Evolutionary conservation across 2,113 vertebrate genomes (phyloP).

Genomic region (Trogon surrucura): DNA sequence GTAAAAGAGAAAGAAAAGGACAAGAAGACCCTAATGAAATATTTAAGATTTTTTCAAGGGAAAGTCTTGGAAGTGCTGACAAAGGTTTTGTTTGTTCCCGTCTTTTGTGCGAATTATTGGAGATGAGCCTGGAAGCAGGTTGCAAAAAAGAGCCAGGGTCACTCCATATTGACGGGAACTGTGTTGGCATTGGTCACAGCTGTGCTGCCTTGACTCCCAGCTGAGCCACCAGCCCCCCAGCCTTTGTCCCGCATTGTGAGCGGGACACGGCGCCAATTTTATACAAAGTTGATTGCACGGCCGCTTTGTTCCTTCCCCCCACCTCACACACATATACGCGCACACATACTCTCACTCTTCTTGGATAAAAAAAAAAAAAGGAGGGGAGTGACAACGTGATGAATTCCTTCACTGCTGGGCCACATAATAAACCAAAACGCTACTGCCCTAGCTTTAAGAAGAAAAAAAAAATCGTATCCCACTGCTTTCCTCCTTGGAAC

Average conservation of each 20-base stretch:
- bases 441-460: neutral
- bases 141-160: slow-evolving; percentile 81
- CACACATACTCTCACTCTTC: neutral
- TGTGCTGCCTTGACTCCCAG: slow-evolving; percentile 80
- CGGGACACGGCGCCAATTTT: slow-evolving; percentile 82
- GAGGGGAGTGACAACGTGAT: slow-evolving; percentile 69
- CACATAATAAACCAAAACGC: slow-evolving; percentile 56
- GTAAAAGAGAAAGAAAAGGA: slow-evolving; percentile 38
- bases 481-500: slow-evolving; percentile 74
- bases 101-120: slow-evolving; percentile 81
- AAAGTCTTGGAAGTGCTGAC: slow-evolving; percentile 79
- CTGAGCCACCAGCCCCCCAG: slow-evolving; percentile 87
- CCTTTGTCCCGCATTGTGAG: slow-evolving; percentile 85
- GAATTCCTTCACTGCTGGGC: slow-evolving; percentile 76
- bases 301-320: slow-evolving; percentile 79
- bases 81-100: slow-evolving; percentile 77
- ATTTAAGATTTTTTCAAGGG: slow-evolving; percentile 87
- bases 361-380: neutral
- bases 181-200: slow-evolving; percentile 90
- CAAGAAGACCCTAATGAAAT: slow-evolving; percentile 84
- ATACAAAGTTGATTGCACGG: slow-evolving; percentile 85
- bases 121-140: slow-evolving; percentile 76
- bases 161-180: slow-evolving; percentile 84
- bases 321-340: slow-evolving; percentile 50
- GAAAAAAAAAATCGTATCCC: neutral